A percentile compares a stretch with the other conserved stretches of the same genome.
Conservation (phyloP, 2,888 invertebrate species). For the Hirtodrosophila trivittata region DNA sequence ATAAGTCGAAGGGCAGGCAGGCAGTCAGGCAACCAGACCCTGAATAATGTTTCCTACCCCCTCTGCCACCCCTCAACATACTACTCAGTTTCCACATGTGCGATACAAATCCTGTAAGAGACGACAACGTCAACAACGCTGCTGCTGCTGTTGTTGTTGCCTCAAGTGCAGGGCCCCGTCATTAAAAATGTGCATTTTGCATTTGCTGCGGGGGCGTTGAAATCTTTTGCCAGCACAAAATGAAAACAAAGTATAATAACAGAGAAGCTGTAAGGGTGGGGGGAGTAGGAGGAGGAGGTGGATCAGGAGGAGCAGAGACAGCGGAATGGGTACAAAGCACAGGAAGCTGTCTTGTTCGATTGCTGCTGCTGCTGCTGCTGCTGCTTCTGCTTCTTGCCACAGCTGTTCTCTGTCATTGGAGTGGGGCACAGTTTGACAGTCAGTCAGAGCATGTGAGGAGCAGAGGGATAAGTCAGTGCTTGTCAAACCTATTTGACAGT, state of each 20-base stretch:
- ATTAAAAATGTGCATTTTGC: conserved; percentile 76
- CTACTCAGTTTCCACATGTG: conserved; percentile 10
- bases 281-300: conserved; percentile 21
- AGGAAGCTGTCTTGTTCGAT: conserved; percentile 36
- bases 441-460: no score
- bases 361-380: neutral
- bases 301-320: conserved; percentile 2
- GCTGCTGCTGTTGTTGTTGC: conserved; percentile 40
- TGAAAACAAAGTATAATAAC: conserved; percentile 60
- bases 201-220: conserved; percentile 60
- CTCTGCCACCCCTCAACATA: neutral
- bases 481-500: no score
- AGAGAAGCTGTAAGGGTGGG: neutral
- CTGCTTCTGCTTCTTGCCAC: neutral
- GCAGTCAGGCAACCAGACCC: conserved; percentile 23
- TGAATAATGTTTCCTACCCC: conserved; percentile 23
- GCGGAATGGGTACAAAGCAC: conserved; percentile 37
- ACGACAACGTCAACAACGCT: conserved; percentile 64
- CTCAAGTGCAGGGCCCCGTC: conserved; percentile 72
- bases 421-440: neutral
- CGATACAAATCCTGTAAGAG: conserved; percentile 48
- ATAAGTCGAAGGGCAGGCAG: conserved; percentile 71
- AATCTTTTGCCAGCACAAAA: conserved; percentile 55
- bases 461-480: no score
- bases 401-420: conserved; percentile 1